Percentiles rank a stretch among this genome's conserved stretches.
Evolutionary conservation across 2,797 vertebrate species (phyloP).

Genomic region (Bucorvus abyssinicus): DNA sequence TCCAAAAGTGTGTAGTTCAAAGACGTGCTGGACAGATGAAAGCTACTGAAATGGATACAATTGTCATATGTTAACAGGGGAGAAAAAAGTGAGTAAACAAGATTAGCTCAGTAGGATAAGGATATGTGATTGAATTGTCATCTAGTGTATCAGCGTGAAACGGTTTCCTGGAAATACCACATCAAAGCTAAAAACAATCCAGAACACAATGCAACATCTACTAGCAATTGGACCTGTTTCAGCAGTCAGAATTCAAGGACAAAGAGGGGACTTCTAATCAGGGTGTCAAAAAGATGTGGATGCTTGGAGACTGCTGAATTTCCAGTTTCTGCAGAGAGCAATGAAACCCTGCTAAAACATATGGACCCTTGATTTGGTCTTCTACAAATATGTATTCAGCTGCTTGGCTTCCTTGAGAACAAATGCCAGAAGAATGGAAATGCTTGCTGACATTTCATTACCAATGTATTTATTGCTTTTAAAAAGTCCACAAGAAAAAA

Average conservation of each 20-base stretch:
- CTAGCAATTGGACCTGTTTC: constrained; percentile 50
- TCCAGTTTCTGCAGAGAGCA: neutral
- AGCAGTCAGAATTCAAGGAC: constrained; percentile 53
- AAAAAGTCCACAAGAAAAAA: neutral
- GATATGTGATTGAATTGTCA: constrained; percentile 64
- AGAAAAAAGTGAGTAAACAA: constrained; percentile 63
- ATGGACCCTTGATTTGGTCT: neutral
- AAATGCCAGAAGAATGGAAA: neutral
- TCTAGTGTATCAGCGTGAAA: constrained; percentile 58
- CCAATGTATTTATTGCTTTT: neutral
- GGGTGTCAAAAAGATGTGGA: neutral
- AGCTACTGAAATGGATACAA: constrained; percentile 55
- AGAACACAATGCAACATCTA: constrained; percentile 51
- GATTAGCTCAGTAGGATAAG: constrained; percentile 66
- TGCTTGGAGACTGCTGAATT: neutral
- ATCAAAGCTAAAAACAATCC: constrained; percentile 61
- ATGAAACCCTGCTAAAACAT: neutral
- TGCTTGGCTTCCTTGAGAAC: neutral
- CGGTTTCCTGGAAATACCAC: constrained; percentile 67
- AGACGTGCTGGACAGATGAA: constrained; percentile 48
- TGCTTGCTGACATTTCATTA: neutral
- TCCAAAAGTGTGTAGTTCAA: neutral
- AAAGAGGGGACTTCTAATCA: constrained; percentile 9
- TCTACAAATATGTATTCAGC: neutral
- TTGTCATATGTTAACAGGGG: constrained; percentile 49